Evolutionary conservation across 2,797 vertebrate species (phyloP).

Genomic region (Falco cherrug): DNA sequence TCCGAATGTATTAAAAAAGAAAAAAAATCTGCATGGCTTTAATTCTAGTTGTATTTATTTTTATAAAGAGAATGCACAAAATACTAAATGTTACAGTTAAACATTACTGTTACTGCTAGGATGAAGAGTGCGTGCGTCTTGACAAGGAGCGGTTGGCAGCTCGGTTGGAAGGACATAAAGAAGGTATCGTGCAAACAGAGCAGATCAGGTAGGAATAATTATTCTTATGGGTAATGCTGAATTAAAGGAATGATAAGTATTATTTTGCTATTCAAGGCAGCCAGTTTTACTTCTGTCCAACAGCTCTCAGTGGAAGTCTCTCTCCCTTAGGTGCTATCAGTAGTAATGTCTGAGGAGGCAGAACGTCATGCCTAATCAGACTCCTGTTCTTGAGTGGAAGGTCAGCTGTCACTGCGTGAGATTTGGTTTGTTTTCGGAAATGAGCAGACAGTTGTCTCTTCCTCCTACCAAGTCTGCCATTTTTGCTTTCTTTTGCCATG

Average conservation of each 20-base stretch:
- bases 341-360: not conserved
- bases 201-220: slow-evolving; percentile 88
- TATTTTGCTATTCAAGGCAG: not conserved
- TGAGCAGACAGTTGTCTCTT: not conserved
- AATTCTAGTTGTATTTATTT: not conserved
- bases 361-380: not conserved
- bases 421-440: not conserved
- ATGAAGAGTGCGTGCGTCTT: slow-evolving; percentile 97
- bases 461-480: not conserved
- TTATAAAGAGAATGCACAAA: not conserved
- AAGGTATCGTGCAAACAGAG: slow-evolving; percentile 97
- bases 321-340: not conserved
- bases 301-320: not conserved
- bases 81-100: not conserved
- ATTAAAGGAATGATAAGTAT: not conserved
- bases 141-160: slow-evolving; percentile 98
- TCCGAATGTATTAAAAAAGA: not conserved
- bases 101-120: slow-evolving; percentile 75
- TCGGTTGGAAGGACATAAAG: slow-evolving; percentile 96
- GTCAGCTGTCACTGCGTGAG: not conserved
- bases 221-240: not conserved
- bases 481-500: not conserved
- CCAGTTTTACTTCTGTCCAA: not conserved
- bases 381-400: not conserved
- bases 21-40: not conserved